phyloP scores from a whole-genome alignment of 2,888 invertebrate species.

The Bombylius discolor region DNA sequence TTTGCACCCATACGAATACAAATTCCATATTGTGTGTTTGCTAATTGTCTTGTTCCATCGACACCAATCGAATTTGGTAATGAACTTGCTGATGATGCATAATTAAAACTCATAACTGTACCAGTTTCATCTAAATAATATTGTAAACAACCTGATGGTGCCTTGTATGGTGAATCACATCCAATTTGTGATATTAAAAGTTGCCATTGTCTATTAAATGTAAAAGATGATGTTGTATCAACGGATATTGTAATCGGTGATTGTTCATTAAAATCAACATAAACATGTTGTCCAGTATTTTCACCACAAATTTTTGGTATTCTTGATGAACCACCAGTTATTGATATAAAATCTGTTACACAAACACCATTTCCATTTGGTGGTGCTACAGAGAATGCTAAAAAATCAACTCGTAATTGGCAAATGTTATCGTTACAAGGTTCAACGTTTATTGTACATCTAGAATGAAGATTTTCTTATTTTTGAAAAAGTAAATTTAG shows the following conservation, averaged over 20 bases:
- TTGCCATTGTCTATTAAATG: slow-evolving; percentile 59
- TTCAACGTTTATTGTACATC: slow-evolving; percentile 58
- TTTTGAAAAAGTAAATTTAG: background rate
- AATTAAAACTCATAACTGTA: slow-evolving; percentile 63
- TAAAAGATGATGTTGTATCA: slow-evolving; percentile 46
- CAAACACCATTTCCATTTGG: slow-evolving; percentile 63
- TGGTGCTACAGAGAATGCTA: slow-evolving; percentile 56
- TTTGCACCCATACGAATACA: slow-evolving; percentile 62
- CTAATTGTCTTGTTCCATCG: slow-evolving; percentile 56
- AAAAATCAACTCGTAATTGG: slow-evolving; percentile 64
- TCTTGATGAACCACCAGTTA: slow-evolving; percentile 54
- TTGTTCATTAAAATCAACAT: slow-evolving; percentile 57
- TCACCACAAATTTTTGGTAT: slow-evolving; percentile 67
- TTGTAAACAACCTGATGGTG: slow-evolving; percentile 66
- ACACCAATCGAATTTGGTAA: slow-evolving; percentile 40
- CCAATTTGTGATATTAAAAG: slow-evolving; percentile 58
- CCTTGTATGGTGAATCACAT: slow-evolving; percentile 56
- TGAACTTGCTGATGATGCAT: slow-evolving; percentile 49
- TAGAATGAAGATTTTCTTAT: slow-evolving; percentile 16
- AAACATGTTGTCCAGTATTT: slow-evolving; percentile 66
- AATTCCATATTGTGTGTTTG: slow-evolving; percentile 60
- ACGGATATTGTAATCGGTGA: slow-evolving; percentile 54
- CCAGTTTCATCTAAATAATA: slow-evolving; percentile 52
- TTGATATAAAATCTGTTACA: slow-evolving; percentile 52
- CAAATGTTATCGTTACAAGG: slow-evolving; percentile 46